Percentiles rank a stretch among this genome's conserved stretches.
phyloP scores from a whole-genome alignment of 2,797 vertebrate genomes.

The Artibeus lituratus region DNA sequence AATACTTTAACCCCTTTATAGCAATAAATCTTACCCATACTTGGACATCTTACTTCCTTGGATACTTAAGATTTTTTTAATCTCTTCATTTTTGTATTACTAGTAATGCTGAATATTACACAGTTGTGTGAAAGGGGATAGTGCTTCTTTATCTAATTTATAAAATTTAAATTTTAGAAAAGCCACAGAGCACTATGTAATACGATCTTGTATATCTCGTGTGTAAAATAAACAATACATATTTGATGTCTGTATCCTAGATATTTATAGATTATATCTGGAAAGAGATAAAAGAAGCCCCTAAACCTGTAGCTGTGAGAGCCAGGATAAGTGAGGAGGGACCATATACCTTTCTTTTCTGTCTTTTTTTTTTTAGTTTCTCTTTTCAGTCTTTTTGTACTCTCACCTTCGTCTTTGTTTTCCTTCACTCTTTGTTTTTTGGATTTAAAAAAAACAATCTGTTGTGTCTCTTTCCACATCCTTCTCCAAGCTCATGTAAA shows the following conservation, averaged over 20 bases:
- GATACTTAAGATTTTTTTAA: background rate
- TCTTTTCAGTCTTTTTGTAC: background rate
- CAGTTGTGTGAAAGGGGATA: background rate
- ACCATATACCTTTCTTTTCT: background rate
- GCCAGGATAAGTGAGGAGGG: background rate
- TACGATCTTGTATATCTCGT: background rate
- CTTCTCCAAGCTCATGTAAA: background rate
- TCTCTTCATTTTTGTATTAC: background rate
- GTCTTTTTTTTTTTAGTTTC: background rate
- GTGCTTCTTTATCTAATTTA: background rate
- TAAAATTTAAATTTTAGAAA: background rate
- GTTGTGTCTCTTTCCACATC: background rate
- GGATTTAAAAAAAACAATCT: background rate
- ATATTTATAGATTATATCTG: background rate
- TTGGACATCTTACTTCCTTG: background rate
- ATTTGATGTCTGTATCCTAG: background rate
- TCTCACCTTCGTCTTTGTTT: background rate
- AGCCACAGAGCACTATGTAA: background rate
- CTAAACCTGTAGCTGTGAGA: background rate
- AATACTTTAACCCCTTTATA: background rate
- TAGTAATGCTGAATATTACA: background rate
- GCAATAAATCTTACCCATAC: background rate
- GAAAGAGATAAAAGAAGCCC: background rate
- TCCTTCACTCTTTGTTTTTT: background rate
- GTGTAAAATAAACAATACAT: background rate